Evolutionary conservation across 1,140 invertebrate species (phyloP).

Genomic region (Arion vulgaris): DNA sequence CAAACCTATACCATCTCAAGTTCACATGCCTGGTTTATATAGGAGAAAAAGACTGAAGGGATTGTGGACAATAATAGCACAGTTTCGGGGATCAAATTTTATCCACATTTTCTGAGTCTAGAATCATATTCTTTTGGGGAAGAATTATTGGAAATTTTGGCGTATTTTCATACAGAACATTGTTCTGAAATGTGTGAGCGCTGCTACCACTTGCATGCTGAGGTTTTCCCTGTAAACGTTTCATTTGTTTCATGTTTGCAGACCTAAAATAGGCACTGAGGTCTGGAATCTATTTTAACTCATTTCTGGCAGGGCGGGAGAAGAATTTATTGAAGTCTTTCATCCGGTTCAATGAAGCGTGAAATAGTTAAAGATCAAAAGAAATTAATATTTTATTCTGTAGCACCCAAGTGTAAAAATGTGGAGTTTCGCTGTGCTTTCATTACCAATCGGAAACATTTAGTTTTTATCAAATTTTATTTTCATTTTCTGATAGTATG

Average conservation of each 20-base stretch:
- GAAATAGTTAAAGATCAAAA: background rate
- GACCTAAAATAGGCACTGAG: background rate
- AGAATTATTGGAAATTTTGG: background rate
- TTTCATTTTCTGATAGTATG: too few relatives aligned
- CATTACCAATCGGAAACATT: background rate
- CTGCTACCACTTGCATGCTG: background rate
- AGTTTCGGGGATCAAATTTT: background rate
- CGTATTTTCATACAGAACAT: background rate
- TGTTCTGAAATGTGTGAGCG: background rate
- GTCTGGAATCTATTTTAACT: background rate
- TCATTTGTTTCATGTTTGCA: background rate
- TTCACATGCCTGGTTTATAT: background rate
- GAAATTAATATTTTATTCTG: background rate
- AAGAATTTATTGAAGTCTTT: background rate
- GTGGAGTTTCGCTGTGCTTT: background rate
- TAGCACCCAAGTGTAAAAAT: too few relatives aligned
- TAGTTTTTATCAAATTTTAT: background rate
- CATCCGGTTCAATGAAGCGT: background rate
- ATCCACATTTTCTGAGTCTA: background rate
- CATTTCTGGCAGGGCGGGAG: background rate
- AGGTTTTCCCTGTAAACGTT: background rate
- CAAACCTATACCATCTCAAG: background rate
- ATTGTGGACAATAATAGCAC: background rate
- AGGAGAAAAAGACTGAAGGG: background rate
- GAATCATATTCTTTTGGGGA: background rate